Evolutionary conservation across 2,888 invertebrate species (phyloP).

Genomic region (Nycteola revayana): DNA sequence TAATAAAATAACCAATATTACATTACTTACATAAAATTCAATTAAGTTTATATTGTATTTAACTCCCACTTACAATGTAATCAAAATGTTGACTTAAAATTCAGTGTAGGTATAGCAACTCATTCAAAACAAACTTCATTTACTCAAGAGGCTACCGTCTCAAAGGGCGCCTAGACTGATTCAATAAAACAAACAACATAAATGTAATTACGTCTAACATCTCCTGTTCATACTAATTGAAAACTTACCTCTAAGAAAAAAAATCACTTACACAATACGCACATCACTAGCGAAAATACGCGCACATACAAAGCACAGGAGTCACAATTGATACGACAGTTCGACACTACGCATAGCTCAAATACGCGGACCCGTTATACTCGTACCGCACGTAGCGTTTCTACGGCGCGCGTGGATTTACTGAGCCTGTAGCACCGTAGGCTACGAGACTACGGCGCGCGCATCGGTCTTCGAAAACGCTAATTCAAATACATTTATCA

Average conservation of each 20-base stretch:
- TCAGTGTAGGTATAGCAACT: no score
- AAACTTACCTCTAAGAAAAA: conserved; percentile 23
- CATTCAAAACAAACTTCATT: no score
- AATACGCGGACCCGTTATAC: conserved; percentile 9
- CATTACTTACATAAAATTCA: no score
- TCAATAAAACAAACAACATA: neutral
- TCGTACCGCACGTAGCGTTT: conserved; percentile 39
- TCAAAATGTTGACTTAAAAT: no score
- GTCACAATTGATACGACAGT: conserved; percentile 30
- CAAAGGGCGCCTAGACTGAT: no score
- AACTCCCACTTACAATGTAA: no score
- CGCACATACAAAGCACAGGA: conserved; percentile 27
- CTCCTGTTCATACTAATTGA: neutral
- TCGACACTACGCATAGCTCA: conserved; percentile 25
- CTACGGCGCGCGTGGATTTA: conserved; percentile 43
- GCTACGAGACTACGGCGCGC: conserved; percentile 68
- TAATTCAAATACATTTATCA: conserved; percentile 79
- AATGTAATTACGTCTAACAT: neutral
- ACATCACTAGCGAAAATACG: conserved; percentile 24
- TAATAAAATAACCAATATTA: no score
- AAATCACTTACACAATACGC: conserved; percentile 23
- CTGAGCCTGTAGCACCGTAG: conserved; percentile 51
- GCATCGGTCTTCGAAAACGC: conserved; percentile 67
- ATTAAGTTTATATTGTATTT: no score
- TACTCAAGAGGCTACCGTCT: no score